A percentile compares a stretch with the other conserved stretches of the same genome.
Evolutionary conservation across 1,140 invertebrate genomes (phyloP).

Genomic region (Orchestia grillus): DNA sequence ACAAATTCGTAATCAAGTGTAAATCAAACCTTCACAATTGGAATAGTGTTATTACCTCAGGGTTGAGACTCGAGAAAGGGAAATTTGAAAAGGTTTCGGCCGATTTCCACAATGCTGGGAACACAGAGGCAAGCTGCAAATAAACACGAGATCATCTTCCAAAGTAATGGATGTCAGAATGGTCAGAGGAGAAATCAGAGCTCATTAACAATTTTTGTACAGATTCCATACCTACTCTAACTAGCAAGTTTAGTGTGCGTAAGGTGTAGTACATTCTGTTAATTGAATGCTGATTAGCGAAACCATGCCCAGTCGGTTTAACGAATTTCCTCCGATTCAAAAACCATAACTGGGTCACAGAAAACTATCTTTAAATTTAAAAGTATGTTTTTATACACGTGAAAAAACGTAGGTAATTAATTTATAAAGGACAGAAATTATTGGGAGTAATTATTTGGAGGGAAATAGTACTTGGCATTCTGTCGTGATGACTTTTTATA

Average conservation of each 20-base stretch:
- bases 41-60: constrained; percentile 63
- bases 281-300: background rate
- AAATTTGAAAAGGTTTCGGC: constrained; percentile 68
- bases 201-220: background rate
- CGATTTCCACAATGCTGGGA: constrained; percentile 69
- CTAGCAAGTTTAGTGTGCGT: background rate
- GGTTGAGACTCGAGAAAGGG: constrained; percentile 68
- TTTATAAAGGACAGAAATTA: background rate
- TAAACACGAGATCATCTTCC: constrained; percentile 58
- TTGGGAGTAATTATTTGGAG: background rate
- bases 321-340: background rate
- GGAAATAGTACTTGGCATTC: background rate
- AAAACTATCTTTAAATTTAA: background rate
- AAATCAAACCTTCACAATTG: background rate
- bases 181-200: background rate
- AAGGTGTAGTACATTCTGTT: background rate
- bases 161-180: background rate
- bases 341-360: background rate
- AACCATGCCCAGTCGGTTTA: background rate
- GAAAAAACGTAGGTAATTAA: background rate
- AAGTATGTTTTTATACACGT: background rate
- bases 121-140: constrained; percentile 68
- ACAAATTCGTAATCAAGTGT: background rate
- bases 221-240: background rate
- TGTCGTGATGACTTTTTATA: background rate